Conservation (phyloP, 1,140 invertebrate species). For the Caenorhabditis latens region DNA sequence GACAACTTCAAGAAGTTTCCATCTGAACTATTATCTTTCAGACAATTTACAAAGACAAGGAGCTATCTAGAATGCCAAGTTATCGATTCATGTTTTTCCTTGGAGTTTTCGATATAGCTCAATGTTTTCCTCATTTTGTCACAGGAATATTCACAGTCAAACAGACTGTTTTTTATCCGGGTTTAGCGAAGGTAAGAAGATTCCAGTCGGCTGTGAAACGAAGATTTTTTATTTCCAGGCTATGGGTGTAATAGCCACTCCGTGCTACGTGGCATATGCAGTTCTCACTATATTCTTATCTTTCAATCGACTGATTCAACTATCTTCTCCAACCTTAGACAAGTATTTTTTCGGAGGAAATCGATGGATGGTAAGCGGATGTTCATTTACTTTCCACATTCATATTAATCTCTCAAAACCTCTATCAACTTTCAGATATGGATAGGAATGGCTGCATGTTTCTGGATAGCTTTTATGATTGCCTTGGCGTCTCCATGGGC, state of each 20-base stretch:
- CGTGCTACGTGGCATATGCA: conserved; percentile 68
- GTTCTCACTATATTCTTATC: conserved; percentile 68
- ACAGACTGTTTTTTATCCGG: conserved; percentile 60
- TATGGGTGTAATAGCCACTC: conserved; percentile 68
- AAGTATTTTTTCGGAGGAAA: conserved; percentile 61
- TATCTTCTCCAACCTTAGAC: conserved; percentile 64
- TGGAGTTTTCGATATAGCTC: conserved; percentile 59
- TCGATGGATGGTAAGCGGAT: conserved; percentile 60
- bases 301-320: conserved; percentile 64
- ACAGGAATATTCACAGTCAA: conserved; percentile 69
- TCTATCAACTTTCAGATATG: conserved; percentile 64
- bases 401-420: not conserved
- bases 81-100: conserved; percentile 70
- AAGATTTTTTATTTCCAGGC: conserved; percentile 57
- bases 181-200: conserved; percentile 58
- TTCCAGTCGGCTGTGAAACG: not conserved
- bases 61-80: conserved; percentile 64
- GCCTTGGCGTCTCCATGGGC: conserved; percentile 68
- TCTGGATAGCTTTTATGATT: conserved; percentile 62
- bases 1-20: no score
- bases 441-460: conserved; percentile 53
- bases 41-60: conserved; percentile 66
- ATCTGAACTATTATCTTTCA: conserved; percentile 49
- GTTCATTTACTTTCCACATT: not conserved
- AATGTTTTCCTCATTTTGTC: conserved; percentile 63